Evolutionary conservation across 2,888 invertebrate genomes (phyloP).

Genomic region (Sinotaia quadrata): DNA sequence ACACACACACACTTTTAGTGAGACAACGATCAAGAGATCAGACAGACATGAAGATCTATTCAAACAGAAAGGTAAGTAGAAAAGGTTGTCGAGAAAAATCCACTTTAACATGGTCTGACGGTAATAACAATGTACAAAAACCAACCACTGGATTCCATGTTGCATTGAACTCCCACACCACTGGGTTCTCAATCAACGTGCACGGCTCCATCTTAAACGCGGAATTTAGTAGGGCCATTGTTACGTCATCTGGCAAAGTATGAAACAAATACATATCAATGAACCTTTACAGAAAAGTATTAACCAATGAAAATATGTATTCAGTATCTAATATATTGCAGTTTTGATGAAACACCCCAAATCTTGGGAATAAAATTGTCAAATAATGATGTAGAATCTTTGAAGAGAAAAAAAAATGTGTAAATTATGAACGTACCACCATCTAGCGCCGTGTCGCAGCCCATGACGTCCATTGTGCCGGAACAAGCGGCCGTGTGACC

Average conservation of each 20-base stretch:
- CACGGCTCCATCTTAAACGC: constrained; percentile 35
- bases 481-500: constrained; percentile 33
- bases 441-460: constrained; percentile 35
- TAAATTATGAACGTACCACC: not conserved
- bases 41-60: too few species aligned
- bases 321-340: not conserved
- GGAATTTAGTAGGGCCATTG: constrained; percentile 28
- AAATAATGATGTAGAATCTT: too few species aligned
- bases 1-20: not conserved
- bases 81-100: too few species aligned
- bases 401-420: too few species aligned
- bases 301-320: not conserved
- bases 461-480: constrained; percentile 25
- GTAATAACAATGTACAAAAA: too few species aligned
- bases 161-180: constrained; percentile 39
- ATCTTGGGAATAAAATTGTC: too few species aligned
- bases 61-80: too few species aligned
- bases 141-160: constrained; percentile 41
- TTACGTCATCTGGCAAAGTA: constrained; percentile 43
- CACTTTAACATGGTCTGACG: too few species aligned
- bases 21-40: too few species aligned
- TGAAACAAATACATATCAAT: too few species aligned
- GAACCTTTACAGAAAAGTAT: not conserved
- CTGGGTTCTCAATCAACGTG: constrained; percentile 33
- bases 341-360: too few species aligned